Evolutionary conservation across 2,797 vertebrate species (phyloP), one percentile per base, ranked within the genome.

Genomic region (Danio choprae): DNA sequence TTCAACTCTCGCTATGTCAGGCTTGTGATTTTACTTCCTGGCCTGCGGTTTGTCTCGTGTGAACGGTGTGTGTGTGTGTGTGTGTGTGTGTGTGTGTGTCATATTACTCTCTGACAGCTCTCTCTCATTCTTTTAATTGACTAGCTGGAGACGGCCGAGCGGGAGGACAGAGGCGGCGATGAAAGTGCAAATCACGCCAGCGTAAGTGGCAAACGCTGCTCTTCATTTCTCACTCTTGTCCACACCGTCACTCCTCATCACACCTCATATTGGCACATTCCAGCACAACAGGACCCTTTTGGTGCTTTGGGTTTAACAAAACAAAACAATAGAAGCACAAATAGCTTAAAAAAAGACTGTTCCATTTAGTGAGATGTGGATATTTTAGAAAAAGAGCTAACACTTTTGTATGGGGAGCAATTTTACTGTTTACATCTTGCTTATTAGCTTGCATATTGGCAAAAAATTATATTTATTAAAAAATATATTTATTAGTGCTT

Each of bases 71-170:
- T 41, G 70, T 53, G n/a, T n/a, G n/a, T n/a, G 90, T 90, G 88
- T 85, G 82, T 89, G 77, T 55, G 90, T 89, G 88, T 89, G 89
- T 88, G 84, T 38, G 77, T 77, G 67, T 82, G 85, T 84, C 84
- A 85, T 87, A 88, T 89, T 88, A 84, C 79, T 86, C 86, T 83
- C 77, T 91, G 90, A 90, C 86, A 63, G 86, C 88, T 87, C 86
- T 82, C 69, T 88, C 88, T 90, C 84, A 89, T 91, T 91, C 89
- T 88, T 90, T 85, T 91, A 90, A 90, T 91, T 90, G 89, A 88
- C 87, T 90, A 87, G 86, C 84, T 83, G 87, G 86, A 91, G 91
- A 92, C 58, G 48, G 85, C 88, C 73, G 87, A 89, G 50, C 68
- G 38, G 83, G 86, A 90, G 87, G 93, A 92, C 91, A 88, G 88